Evolutionary conservation across 2,888 invertebrate species (phyloP).

Genomic region (Patella pellucida): DNA sequence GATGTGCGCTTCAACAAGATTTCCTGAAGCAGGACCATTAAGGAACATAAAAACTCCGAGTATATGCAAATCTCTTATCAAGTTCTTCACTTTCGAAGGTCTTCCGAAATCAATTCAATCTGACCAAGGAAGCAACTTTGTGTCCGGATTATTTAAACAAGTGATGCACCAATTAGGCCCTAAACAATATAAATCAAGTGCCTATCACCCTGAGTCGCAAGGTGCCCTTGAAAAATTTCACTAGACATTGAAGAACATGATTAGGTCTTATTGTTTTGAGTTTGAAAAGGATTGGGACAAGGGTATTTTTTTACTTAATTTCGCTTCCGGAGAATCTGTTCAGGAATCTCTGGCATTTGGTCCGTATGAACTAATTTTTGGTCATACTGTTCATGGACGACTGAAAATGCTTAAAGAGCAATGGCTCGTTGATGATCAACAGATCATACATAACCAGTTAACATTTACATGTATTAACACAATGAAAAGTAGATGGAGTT

Average conservation of each 20-base stretch:
- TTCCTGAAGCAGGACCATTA: conserved; percentile 44
- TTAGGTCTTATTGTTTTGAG: conserved; percentile 32
- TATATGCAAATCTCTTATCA: neutral
- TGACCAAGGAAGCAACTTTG: conserved; percentile 41
- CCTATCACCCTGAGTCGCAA: too few species aligned
- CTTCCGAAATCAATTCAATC: conserved; percentile 37
- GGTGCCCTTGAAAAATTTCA: conserved; percentile 34
- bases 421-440: too few species aligned
- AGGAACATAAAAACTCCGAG: conserved; percentile 35
- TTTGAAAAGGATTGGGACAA: conserved; percentile 35
- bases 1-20: conserved; percentile 32
- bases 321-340: conserved; percentile 34
- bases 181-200: conserved; percentile 15
- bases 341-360: conserved; percentile 42
- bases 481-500: too few species aligned
- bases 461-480: too few species aligned
- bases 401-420: too few species aligned
- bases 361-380: conserved; percentile 38
- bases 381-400: too few species aligned
- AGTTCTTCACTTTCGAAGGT: conserved; percentile 38
- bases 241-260: conserved; percentile 36
- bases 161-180: conserved; percentile 26
- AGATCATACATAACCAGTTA: too few species aligned
- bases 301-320: conserved; percentile 31
- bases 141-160: conserved; percentile 36